phyloP scores from a whole-genome alignment of 2,797 vertebrate species.

The Cheirogaleus major region DNA sequence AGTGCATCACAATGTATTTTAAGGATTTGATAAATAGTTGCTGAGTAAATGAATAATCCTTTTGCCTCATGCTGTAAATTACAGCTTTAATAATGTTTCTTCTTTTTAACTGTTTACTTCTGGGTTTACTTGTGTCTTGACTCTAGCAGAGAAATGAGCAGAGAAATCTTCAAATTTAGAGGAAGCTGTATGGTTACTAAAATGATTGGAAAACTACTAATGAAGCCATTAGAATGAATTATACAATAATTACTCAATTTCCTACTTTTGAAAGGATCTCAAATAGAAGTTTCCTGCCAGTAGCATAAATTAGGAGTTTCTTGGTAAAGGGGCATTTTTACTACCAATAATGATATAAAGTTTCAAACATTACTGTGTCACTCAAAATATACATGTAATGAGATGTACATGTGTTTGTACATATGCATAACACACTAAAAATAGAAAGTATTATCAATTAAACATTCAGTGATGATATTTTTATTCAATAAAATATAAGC shows the following conservation, averaged over 20 bases:
- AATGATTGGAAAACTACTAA: conserved; percentile 13
- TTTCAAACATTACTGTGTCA: conserved; percentile 23
- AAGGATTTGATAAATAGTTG: background rate
- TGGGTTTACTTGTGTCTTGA: background rate
- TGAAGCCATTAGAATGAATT: conserved; percentile 20
- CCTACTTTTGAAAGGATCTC: background rate
- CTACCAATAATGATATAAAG: background rate
- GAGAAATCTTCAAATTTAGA: background rate
- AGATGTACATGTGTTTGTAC: background rate
- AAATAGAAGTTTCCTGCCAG: background rate
- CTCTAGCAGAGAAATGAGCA: background rate
- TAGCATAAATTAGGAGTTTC: conserved; percentile 22
- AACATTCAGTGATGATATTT: background rate
- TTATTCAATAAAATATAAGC: background rate
- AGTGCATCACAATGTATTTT: background rate
- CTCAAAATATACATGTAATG: conserved; percentile 17
- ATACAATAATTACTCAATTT: conserved; percentile 42
- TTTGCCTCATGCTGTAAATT: background rate
- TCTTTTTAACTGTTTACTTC: background rate
- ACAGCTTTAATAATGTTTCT: background rate
- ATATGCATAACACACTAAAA: background rate
- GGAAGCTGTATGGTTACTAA: background rate
- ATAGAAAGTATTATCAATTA: background rate
- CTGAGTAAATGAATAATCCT: background rate
- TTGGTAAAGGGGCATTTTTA: conserved; percentile 10